These are phyloP conservation scores for Zaprionus taronus DNA, from an alignment of 1,140 invertebrate genomes.

Conservation along the genomic window DNA sequence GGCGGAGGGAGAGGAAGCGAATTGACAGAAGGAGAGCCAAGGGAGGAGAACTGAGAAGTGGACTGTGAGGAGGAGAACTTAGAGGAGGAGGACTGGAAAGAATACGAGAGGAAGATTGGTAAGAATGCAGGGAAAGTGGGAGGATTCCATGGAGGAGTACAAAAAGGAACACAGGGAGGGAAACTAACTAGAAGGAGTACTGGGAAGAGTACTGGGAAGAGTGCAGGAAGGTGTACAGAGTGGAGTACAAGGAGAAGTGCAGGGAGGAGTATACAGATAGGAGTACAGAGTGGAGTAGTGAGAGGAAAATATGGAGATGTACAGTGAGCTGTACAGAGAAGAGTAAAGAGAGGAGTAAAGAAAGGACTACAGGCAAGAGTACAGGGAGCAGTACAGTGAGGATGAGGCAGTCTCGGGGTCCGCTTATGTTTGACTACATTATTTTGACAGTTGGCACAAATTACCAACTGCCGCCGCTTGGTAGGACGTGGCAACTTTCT, in stretches of 20 bases:
- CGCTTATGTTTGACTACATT: conserved; percentile 57
- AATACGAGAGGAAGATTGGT: not conserved
- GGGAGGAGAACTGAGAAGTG: not conserved
- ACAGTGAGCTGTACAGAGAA: not conserved
- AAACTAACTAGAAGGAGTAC: too few species aligned
- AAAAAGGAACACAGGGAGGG: too few species aligned
- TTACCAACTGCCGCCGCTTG: conserved; percentile 45
- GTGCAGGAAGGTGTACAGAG: not conserved
- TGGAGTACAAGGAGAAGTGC: too few species aligned
- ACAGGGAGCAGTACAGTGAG: not conserved
- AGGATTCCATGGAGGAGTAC: too few species aligned
- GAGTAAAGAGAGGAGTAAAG: not conserved
- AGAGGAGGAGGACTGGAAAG: not conserved
- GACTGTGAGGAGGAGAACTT: not conserved
- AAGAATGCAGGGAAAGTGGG: too few species aligned
- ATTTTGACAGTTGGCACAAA: conserved; percentile 77
- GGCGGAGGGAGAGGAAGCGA: too few species aligned
- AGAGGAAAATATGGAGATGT: too few species aligned
- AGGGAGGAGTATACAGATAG: too few species aligned
- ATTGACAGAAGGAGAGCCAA: too few species aligned
- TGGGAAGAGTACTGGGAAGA: not conserved
- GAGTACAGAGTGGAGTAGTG: too few species aligned
- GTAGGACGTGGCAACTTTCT: conserved; percentile 33
- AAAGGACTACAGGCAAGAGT: not conserved
- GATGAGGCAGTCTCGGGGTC: conserved; percentile 1